Evolutionary conservation across 2,888 invertebrate species (phyloP).

Genomic region (Eristalis arbustorum): DNA sequence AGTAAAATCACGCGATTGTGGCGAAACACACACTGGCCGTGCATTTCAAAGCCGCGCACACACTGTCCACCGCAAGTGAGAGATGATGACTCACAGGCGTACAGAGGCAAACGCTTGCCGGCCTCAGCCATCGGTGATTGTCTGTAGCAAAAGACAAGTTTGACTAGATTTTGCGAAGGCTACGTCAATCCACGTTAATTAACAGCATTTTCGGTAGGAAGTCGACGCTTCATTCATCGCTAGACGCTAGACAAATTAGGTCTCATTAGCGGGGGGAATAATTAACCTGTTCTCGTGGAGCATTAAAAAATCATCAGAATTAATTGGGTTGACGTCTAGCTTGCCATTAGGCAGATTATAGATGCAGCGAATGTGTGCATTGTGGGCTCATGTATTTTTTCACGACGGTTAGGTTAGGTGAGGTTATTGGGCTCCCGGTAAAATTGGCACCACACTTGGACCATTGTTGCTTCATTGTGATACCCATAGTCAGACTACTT

Average conservation of each 20-base stretch:
- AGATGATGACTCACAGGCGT: conserved; percentile 3
- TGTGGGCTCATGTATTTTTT: too few species aligned
- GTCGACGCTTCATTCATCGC: not conserved
- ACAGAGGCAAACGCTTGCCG: not conserved
- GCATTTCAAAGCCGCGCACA: not conserved
- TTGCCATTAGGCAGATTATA: not conserved
- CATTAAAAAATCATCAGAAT: not conserved
- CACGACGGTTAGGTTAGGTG: too few species aligned
- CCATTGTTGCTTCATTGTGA: too few species aligned
- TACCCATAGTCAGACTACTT: too few species aligned
- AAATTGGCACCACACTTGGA: too few species aligned
- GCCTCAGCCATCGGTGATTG: not conserved
- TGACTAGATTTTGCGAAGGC: not conserved
- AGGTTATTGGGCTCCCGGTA: too few species aligned
- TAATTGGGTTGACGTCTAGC: not conserved
- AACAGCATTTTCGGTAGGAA: not conserved
- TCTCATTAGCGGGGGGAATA: not conserved
- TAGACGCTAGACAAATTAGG: not conserved
- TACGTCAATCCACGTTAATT: not conserved
- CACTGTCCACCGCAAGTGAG: not conserved
- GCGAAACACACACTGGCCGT: not conserved
- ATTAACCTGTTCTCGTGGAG: not conserved
- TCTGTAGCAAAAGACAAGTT: not conserved
- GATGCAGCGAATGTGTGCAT: too few species aligned
- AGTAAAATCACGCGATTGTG: conserved; percentile 36